Conservation (phyloP, 2,797 vertebrate species). For the Danio kyathit region DNA sequence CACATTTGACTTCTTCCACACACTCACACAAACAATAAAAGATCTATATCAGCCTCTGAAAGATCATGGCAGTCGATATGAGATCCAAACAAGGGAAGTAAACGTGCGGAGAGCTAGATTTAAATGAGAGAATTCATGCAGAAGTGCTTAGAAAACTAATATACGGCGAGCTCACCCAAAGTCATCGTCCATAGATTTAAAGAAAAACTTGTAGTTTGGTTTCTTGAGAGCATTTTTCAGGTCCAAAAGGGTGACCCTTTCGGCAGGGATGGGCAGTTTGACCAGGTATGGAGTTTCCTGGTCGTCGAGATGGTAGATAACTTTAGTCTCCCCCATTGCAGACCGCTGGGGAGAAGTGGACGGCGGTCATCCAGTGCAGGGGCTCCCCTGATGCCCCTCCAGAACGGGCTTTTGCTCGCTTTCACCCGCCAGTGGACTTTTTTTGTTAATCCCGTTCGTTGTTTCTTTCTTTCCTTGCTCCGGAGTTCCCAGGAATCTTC, state of each 20-base stretch:
- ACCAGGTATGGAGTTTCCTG: conserved; percentile 98
- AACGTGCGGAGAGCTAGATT: neutral
- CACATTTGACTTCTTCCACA: neutral
- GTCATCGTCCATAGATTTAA: conserved; percentile 99
- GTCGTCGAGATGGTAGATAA: conserved; percentile 98
- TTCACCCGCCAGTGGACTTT: conserved; percentile 40
- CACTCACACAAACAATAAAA: neutral
- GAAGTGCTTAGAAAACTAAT: conserved; percentile 2
- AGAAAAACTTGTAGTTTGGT: conserved; percentile 97
- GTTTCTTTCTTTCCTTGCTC: conserved; percentile 34
- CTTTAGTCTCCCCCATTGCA: conserved; percentile 97
- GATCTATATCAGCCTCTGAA: neutral
- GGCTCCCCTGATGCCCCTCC: conserved; percentile 78
- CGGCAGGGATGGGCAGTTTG: conserved; percentile 92
- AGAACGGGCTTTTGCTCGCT: conserved; percentile 76
- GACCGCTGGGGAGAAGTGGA: conserved; percentile 73
- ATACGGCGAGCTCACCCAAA: conserved; percentile 87
- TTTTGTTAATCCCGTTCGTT: conserved; percentile 32
- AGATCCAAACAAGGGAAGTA: conserved; percentile 8
- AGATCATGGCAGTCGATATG: neutral
- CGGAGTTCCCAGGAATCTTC: conserved; percentile 57
- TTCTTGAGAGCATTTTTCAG: conserved; percentile 97
- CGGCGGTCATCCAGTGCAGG: conserved; percentile 81
- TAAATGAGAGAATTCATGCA: neutral
- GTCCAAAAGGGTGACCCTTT: conserved; percentile 93